These are phyloP conservation scores for Phylloscopus trochiloides DNA, from an alignment of 2,113 vertebrate species.

Conservation along the genomic window DNA sequence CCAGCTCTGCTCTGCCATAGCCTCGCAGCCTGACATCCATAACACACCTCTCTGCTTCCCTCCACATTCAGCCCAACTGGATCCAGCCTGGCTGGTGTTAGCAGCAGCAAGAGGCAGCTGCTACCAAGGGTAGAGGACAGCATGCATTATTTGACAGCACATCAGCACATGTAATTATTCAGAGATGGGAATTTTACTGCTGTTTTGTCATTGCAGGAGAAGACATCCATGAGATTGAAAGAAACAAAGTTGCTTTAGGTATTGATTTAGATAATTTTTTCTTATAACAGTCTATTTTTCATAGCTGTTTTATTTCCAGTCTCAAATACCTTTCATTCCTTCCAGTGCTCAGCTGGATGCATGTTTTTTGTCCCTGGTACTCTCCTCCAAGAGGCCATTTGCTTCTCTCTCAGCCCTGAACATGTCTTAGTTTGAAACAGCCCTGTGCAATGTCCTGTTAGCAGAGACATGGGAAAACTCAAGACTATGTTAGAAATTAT, in stretches of 20 bases:
- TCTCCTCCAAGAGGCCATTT: neutral
- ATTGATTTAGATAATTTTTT: neutral
- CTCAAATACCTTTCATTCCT: neutral
- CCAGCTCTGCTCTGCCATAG: neutral
- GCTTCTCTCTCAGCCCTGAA: neutral
- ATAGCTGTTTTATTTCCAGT: neutral
- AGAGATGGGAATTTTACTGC: neutral
- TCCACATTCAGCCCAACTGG: neutral
- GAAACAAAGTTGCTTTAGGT: neutral
- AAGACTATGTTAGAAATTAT: neutral
- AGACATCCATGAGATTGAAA: neutral
- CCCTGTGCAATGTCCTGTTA: neutral
- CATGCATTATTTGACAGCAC: neutral
- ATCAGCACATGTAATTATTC: neutral
- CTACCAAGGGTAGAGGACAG: rapidly evolving
- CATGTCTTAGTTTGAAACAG: neutral
- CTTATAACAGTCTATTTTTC: neutral
- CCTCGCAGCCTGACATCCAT: neutral
- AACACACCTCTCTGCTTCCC: neutral
- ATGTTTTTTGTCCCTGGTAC: neutral
- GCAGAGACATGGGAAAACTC: neutral
- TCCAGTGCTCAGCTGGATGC: neutral
- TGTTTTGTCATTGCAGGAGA: neutral
- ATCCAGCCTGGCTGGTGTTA: neutral
- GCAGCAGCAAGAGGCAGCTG: neutral